Base-by-base conservation (phyloP, 37 sponge, comb jelly and placozoan genomes). In the Petrosia ficiformis region DNA sequence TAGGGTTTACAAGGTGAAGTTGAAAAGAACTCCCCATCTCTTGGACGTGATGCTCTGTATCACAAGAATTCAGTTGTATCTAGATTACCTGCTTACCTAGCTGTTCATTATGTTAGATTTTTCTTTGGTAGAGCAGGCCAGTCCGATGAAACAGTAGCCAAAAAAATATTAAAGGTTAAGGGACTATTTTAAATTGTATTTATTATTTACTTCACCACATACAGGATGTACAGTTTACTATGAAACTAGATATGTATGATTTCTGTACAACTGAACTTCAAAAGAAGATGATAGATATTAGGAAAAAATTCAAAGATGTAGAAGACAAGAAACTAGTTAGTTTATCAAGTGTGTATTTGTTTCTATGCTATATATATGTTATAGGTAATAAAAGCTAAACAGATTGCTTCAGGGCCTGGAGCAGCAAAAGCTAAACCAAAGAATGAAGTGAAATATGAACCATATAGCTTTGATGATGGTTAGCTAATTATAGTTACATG, bases 51-150 rank as follows among this genome's bases (percentile, higher is more conserved):
- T 80, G 95, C 93, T 32, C 76, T 63, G n/a, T 98, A 95, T 75
- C 79, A 81, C 31, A 97, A 93, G 77, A 77, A 67, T 79, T 95
- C 99, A 3, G 80, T 43, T 1, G 75, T 98, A 0, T 59, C 78
- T 54, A 79, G 99, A 3, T 72, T 98, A 4, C 99, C 99, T 2
- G 91, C 67, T 43, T 98, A 98, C 82, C 89, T 98, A 42, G 76
- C 88, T 3, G 74, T 98, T 34, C 97, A 98, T 82, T 90, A 87
- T 44, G 79, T 98, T 25, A 66, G 99, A 70, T 98, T 98, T 80
- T 93, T 86, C 73, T 78, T 88, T 1, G 94, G 94, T n/a, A 75
- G 80, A 73, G 82, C 86, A 35, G 80, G 71, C 8, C 83, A 78
- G 32, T 61, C 71, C 33, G 89, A 85, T 10, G 94, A 88, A 41